These are phyloP conservation scores for Thymelicus acteon DNA, from an alignment of 2,888 invertebrate species.

Conservation along the genomic window DNA sequence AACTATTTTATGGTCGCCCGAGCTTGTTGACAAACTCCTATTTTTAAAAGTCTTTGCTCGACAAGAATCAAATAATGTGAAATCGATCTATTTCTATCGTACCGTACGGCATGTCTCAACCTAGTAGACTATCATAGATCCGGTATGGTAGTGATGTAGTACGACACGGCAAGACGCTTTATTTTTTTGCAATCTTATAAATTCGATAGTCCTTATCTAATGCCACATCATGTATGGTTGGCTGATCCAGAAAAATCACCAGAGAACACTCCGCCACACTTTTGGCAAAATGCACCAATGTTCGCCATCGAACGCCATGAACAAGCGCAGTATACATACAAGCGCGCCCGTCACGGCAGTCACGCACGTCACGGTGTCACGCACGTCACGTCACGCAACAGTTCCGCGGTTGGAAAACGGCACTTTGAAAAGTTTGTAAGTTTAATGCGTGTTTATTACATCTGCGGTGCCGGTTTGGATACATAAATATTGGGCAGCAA, in stretches of 20 bases:
- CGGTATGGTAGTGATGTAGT: too few species aligned
- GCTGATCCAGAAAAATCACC: too few species aligned
- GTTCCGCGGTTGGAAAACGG: conserved; percentile 12
- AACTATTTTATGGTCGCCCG: neutral
- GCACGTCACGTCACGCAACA: conserved; percentile 9
- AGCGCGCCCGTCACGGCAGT: neutral
- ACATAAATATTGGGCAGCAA: neutral
- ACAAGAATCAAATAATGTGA: neutral
- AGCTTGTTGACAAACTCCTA: neutral
- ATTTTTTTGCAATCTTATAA: too few species aligned
- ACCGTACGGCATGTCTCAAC: too few species aligned
- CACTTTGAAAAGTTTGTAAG: conserved; percentile 17
- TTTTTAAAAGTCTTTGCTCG: neutral
- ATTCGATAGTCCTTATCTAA: too few species aligned
- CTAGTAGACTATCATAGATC: too few species aligned
- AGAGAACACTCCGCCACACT: too few species aligned
- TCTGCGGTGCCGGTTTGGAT: neutral
- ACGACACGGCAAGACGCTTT: too few species aligned
- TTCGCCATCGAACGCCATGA: neutral
- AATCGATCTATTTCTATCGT: neutral
- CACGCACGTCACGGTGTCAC: conserved; percentile 9
- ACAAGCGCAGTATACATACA: neutral
- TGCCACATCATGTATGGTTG: too few species aligned
- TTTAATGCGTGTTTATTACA: conserved; percentile 16
- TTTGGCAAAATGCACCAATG: neutral